Base-by-base conservation (phyloP, 1,140 invertebrate genomes). In the Trypoxylus dichotomus region DNA sequence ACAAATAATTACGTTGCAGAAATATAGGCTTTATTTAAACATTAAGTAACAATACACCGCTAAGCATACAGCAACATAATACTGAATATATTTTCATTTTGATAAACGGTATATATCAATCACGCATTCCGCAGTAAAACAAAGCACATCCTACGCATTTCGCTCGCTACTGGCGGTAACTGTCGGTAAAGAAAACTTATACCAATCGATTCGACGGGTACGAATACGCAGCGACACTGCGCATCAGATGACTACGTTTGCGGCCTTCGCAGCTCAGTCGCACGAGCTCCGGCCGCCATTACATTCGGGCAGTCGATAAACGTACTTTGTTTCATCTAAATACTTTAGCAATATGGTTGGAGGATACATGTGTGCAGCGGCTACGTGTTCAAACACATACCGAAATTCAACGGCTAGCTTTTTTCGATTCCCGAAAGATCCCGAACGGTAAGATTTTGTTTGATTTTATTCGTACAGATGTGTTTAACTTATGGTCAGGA, bases 391-490 rank as follows among this genome's bases (percentile, higher is more conserved):
- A 5, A 68, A 68, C 24, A 68, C 19, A 15, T 68, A 68, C 21
- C 27, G 24, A 1, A 68, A 68, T 24, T 68, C 60, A 21, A 24
- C 60, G 21, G 6, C 27, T 29, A 68, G 60, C 13, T 68, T 68
- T 29, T 68, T 68, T 68, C 60, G 60, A 13, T 68, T 68, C 21
- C 60, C 60, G 60, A 68, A 68, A 68, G 60, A 68, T 68, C 21
- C 27, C 11, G 24, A 68, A 13, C 60, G 60, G 60, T 68, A 68
- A 68, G 60, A 68, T 15, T 37, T 5, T 8, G 10, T 37, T 37
- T 1, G n/a, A n/a, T n/a, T n/a, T n/a, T n/a, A n/a, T n/a, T n/a
- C n/a, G n/a, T n/a, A n/a, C n/a, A n/a, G n/a, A n/a, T n/a, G n/a
- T n/a, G n/a, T n/a, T n/a, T n/a, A n/a, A n/a, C n/a, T n/a, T n/a